phyloP scores from a whole-genome alignment of 2,888 invertebrate species.

The Sinhomidia bicolor region DNA sequence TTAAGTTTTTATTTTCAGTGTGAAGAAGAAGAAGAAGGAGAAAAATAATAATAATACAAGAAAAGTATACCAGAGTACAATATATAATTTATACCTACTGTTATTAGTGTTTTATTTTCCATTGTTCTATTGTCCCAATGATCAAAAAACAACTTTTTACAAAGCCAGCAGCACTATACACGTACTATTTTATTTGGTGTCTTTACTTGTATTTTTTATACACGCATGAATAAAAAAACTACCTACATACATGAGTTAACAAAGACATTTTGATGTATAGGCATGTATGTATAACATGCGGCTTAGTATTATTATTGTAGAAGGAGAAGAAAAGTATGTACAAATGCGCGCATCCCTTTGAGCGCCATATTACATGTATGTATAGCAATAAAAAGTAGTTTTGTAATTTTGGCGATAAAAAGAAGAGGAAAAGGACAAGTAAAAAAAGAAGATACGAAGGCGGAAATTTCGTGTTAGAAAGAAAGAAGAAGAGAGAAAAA shows the following conservation, averaged over 20 bases:
- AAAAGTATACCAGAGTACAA: neutral
- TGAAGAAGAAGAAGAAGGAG: neutral
- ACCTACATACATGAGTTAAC: neutral
- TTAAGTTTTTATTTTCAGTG: neutral
- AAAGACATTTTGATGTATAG: neutral
- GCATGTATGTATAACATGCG: too few species aligned
- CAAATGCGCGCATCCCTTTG: too few species aligned
- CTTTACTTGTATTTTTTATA: neutral
- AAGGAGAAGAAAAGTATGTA: too few species aligned
- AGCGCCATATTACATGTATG: neutral
- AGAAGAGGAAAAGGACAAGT: slow-evolving; percentile 1
- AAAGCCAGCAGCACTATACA: neutral
- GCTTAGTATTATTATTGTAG: too few species aligned
- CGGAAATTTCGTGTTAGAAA: neutral
- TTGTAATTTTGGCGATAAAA: slow-evolving; percentile 27
- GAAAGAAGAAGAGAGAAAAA: neutral
- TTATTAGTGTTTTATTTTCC: neutral
- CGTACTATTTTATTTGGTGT: neutral
- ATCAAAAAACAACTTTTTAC: neutral
- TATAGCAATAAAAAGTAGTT: slow-evolving; percentile 14
- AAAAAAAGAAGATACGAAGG: neutral
- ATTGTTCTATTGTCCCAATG: neutral
- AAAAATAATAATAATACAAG: neutral
- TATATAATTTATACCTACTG: neutral
- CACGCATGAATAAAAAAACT: neutral